phyloP scores from a whole-genome alignment of 1,140 invertebrate genomes.

The Lerema accius region DNA sequence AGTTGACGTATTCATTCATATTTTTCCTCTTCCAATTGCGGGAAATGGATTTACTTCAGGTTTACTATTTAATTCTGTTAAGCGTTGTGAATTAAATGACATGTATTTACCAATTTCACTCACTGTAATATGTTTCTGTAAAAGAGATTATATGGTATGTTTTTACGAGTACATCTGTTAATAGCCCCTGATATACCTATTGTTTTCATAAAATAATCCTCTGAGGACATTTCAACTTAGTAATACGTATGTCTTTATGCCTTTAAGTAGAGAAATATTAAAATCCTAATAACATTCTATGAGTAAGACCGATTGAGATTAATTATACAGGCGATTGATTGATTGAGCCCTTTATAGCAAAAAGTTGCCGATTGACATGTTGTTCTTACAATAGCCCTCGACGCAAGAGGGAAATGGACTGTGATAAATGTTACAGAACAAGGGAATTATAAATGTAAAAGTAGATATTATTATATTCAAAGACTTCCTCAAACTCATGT shows the following conservation, averaged over 20 bases:
- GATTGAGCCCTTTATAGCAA: slow-evolving; percentile 3
- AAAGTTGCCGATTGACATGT: slow-evolving; percentile 9
- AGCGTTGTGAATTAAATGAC: too few species aligned
- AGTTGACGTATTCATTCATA: slow-evolving; percentile 13
- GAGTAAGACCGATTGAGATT: not conserved
- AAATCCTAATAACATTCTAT: not conserved
- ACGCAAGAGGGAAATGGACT: not conserved
- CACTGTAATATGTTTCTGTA: too few species aligned
- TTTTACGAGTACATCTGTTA: too few species aligned
- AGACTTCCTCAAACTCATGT: not conserved
- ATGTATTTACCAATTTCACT: too few species aligned
- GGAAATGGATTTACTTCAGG: slow-evolving; percentile 8
- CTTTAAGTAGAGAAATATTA: not conserved
- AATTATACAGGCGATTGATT: not conserved
- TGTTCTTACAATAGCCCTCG: slow-evolving; percentile 3
- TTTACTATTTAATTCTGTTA: too few species aligned
- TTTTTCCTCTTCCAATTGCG: slow-evolving; percentile 18
- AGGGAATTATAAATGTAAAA: not conserved
- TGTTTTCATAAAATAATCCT: too few species aligned
- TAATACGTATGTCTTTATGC: too few species aligned
- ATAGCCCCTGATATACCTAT: too few species aligned
- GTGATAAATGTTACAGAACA: slow-evolving; percentile 4
- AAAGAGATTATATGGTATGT: too few species aligned
- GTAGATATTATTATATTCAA: not conserved
- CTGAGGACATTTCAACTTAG: too few species aligned